phyloP scores from a whole-genome alignment of 2,797 vertebrate genomes.

The Gallinago nigripennis region DNA sequence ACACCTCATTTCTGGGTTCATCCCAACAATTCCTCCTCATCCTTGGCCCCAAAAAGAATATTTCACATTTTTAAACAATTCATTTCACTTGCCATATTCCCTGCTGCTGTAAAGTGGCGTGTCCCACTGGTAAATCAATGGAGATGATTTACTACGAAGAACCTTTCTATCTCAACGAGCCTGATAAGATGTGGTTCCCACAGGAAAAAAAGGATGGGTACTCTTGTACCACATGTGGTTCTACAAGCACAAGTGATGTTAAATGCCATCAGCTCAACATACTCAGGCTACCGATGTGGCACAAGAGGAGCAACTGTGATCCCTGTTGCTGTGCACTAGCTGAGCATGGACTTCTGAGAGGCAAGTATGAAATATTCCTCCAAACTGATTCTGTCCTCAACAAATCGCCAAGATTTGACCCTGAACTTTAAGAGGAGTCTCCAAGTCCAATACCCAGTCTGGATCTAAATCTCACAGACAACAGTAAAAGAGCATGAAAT shows the following conservation, averaged over 20 bases:
- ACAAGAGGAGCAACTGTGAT: background rate
- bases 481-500: background rate
- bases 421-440: background rate
- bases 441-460: background rate
- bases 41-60: background rate
- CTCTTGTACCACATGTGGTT: rapidly evolving
- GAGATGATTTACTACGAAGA: background rate
- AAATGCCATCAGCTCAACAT: background rate
- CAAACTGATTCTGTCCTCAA: background rate
- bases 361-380: background rate
- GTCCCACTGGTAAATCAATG: background rate
- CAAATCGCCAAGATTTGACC: background rate
- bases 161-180: background rate
- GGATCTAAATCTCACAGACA: background rate
- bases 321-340: background rate
- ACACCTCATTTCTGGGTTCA: background rate
- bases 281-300: background rate
- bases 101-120: background rate
- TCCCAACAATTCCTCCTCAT: background rate
- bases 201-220: background rate
- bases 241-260: rapidly evolving
- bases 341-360: background rate
- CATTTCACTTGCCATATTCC: background rate
- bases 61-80: slow-evolving; percentile 20
- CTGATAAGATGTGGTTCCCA: background rate